Base-by-base conservation (phyloP, 2,797 vertebrate species). In the Enteromius mattozi region DNA sequence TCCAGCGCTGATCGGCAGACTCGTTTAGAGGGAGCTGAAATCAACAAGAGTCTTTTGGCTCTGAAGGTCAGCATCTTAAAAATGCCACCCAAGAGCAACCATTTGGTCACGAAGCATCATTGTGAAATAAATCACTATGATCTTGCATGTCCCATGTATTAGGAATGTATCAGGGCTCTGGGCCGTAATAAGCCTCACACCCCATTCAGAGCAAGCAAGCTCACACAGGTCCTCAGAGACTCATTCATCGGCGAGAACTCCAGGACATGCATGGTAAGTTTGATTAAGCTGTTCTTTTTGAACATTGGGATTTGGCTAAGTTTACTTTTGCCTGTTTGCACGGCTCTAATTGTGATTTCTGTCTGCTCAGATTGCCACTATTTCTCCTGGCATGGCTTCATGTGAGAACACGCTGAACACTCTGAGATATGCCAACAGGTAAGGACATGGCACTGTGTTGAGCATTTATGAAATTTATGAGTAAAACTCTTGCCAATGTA, bases 211-310 rank as follows among this genome's bases (percentile, higher is more conserved):
- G 98, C 98, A 89, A 99, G 98, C 93, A 99, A 99, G 93, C 97
- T 99, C 90, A 99, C 98, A 88, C 98, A 99, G 94, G 98, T 99
- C 92, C 96, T 99, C 85, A 93, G 98, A 93, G 98, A 99, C 94
- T 99, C 98, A n/a, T 99, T 99, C 92, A 99, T 99, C 51, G 97
- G 98, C 88, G 98, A 99, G 93, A 99, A 99, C 88, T 99, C 98
- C 4, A 96, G 98, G 91, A 99, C 98, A 72, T 99, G 98, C 93
- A 99, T 99, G 98, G 98, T 99, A 92, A 95, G 92, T 91, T 33
- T 49, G 30, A 75, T 37, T 69, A 19, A 56, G 24, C 3, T 14
- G 12, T 69, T 12, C 13, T 21, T 76, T n/a, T 66, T 24, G 40
- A 45, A 21, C 24, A 9, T 56, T 71, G 14, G 35, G n/a, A 24